Base-by-base conservation (phyloP, 2,113 vertebrate genomes). In the Vicugna pacos region DNA sequence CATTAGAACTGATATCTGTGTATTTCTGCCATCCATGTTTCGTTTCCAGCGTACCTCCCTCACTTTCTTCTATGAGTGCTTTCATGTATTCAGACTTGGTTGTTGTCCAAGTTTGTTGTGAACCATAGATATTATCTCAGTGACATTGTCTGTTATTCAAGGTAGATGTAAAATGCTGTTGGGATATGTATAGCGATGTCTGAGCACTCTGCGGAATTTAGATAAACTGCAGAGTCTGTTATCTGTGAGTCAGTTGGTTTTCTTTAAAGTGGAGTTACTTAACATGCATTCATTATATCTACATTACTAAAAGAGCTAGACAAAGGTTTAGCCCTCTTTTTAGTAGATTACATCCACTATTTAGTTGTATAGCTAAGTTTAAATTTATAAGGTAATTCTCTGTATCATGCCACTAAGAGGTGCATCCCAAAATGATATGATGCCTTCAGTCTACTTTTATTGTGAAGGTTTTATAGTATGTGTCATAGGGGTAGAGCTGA, bases 261-360 rank as follows among this genome's bases (percentile, higher is more conserved):
- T 98, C 95, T 95, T 79, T 95, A 96, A 98, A 98, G 96, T 97
- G 97, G 98, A 98, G 97, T 98, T 96, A 98, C 88, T 97, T 97
- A 98, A 96, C 87, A 96, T 97, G 12, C 10, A 48, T 32, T 95
- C 35, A 67, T 62, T 92, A 56, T 96, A 67, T 46, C 82, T 85
- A 94, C 35, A 83, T 19, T 77, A 54, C 35, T 89, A 62, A 85
- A 81, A 58, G 56, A 70, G 38, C 3, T 26, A 79, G 91, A 69
- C 17, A 32, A 26, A 80, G 48, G 2, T 24, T 88, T 85, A 20
- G n/a, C 38, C 8, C 4, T 72, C 42, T 72, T 62, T 93, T 75
- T 64, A 50, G 30, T 80, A 13, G 1, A 46, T 81, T 38, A 89
- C 2, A 38, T 81, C 32, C 85, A 4, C 64, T 90, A 16, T 89